Conservation (phyloP, 2,888 invertebrate genomes). For the Ypsolopha scabrella region DNA sequence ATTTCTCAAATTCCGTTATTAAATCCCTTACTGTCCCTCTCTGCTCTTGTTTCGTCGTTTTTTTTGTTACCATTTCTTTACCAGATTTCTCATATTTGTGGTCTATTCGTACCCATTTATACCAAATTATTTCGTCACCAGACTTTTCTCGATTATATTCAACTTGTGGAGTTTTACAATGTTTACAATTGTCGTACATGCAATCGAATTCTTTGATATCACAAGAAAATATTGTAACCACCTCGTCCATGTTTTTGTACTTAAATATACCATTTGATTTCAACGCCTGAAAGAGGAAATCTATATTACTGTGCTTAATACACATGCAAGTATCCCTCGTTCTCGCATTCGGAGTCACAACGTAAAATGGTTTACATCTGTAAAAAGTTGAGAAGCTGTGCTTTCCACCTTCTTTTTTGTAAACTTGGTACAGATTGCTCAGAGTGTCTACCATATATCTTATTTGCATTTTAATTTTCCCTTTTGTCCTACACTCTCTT, state of each 20-base stretch:
- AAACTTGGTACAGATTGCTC: slow-evolving; percentile 9
- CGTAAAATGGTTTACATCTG: slow-evolving; percentile 13
- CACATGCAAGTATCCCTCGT: slow-evolving; percentile 11
- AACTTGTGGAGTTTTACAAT: background rate
- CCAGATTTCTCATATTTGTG: slow-evolving; percentile 2
- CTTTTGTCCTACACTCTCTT: slow-evolving; percentile 9
- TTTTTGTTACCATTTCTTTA: slow-evolving; percentile 1
- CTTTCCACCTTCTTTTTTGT: slow-evolving; percentile 12
- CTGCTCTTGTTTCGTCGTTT: slow-evolving; percentile 1
- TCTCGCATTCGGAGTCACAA: slow-evolving; percentile 6
- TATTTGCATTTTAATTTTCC: slow-evolving; percentile 12
- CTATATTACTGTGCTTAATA: slow-evolving; percentile 10
- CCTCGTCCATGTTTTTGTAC: background rate
- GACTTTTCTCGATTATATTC: too few species aligned
- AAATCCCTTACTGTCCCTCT: background rate
- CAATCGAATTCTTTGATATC: background rate
- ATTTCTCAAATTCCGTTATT: background rate
- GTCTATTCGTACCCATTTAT: slow-evolving; percentile 6
- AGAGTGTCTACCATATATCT: slow-evolving; percentile 11
- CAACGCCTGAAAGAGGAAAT: background rate
- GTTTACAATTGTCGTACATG: background rate
- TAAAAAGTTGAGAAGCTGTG: slow-evolving; percentile 12
- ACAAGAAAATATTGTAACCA: background rate
- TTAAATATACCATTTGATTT: background rate
- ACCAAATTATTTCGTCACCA: slow-evolving; percentile 2